Base-by-base conservation (phyloP, 2,797 vertebrate genomes). In the Hipposideros larvatus region DNA sequence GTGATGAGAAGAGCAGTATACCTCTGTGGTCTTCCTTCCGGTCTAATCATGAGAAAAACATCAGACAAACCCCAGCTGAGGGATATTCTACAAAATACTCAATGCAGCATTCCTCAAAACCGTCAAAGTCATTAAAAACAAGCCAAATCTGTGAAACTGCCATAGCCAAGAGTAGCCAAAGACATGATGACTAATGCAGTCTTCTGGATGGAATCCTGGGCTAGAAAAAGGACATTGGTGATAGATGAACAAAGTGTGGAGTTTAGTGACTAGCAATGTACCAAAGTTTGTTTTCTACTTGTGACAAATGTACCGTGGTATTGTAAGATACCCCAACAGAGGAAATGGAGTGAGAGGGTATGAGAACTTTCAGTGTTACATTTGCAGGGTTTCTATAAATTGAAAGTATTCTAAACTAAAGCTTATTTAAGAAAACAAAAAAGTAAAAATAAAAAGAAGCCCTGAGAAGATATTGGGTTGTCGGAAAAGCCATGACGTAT, bases 361-460 rank as follows among this genome's bases (percentile, higher is more conserved):
- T 1, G 24, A 77, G 48, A 89, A 24, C 48, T 48, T 90, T 66
- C 48, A 43, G 9, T 26, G 57, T 51, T 74, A 34, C 51, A 74
- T 92, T 86, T 86, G 19, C 28, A 51, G 22, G 48, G 28, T 63
- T 80, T 88, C 66, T 88, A 11, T 66, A 74, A 46, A 71, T 61
- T 77, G 74, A 95, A 74, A 77, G 7, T 77, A 57, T 93, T 71
- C 48, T 55, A 66, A 83, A 90, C 90, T 63, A 65, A 95, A 68
- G 37, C 37, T 51, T 51, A 13, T 83, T 43, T 43, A 4, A 34
- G 78, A 57, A 87, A 61, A 21, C 34, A 87, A 70, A 79, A 82
- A 84, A 88, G 9, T 14, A 28, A 92, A 93, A 61, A 59, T 59
- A 46, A 83, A 87, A 34, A 94, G 79, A 68, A 37, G 26, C 11